Percentiles rank a stretch among this genome's conserved stretches.
Evolutionary conservation across 2,888 invertebrate genomes (phyloP).

Genomic region (Scaptomyza caliginosa): DNA sequence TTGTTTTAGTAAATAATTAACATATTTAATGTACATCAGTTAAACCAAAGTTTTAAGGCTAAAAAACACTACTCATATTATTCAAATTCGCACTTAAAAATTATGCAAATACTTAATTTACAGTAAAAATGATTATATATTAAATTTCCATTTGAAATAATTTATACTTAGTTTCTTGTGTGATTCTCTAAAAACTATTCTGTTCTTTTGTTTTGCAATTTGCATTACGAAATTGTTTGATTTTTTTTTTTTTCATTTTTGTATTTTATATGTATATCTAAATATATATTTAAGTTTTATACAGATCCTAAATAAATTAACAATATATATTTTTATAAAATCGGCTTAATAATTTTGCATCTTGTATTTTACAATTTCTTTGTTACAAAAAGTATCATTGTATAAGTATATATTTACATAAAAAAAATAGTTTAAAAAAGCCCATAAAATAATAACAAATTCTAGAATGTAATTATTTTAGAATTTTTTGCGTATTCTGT

Average conservation of each 20-base stretch:
- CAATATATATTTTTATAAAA: slow-evolving; percentile 58
- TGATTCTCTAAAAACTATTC: slow-evolving; percentile 24
- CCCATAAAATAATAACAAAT: slow-evolving; percentile 25
- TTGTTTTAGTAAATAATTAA: slow-evolving; percentile 72
- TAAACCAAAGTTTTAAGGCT: slow-evolving; percentile 67
- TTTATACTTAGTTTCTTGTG: slow-evolving; percentile 63
- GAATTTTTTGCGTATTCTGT: slow-evolving; percentile 13
- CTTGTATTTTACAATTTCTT: slow-evolving; percentile 42
- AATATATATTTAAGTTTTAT: slow-evolving; percentile 38
- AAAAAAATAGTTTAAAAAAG: slow-evolving; percentile 5
- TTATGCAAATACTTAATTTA: slow-evolving; percentile 55
- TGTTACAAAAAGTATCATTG: slow-evolving; percentile 20
- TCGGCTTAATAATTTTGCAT: slow-evolving; percentile 49
- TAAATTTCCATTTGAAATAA: slow-evolving; percentile 58
- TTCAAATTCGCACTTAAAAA: slow-evolving; percentile 71
- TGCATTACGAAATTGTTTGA: slow-evolving; percentile 35
- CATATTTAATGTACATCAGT: slow-evolving; percentile 76
- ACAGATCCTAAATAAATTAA: slow-evolving; percentile 51
- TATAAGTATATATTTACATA: slow-evolving; percentile 28
- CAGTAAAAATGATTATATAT: slow-evolving; percentile 60
- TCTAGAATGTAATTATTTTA: slow-evolving; percentile 20
- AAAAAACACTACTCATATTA: slow-evolving; percentile 61
- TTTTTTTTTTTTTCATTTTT: not conserved
- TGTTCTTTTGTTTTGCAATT: slow-evolving; percentile 15
- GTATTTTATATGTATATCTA: slow-evolving; percentile 22